Percentiles rank a stretch among this genome's conserved stretches.
Evolutionary conservation across 2,888 invertebrate genomes (phyloP).

Genomic region (Pterobdella sp.): DNA sequence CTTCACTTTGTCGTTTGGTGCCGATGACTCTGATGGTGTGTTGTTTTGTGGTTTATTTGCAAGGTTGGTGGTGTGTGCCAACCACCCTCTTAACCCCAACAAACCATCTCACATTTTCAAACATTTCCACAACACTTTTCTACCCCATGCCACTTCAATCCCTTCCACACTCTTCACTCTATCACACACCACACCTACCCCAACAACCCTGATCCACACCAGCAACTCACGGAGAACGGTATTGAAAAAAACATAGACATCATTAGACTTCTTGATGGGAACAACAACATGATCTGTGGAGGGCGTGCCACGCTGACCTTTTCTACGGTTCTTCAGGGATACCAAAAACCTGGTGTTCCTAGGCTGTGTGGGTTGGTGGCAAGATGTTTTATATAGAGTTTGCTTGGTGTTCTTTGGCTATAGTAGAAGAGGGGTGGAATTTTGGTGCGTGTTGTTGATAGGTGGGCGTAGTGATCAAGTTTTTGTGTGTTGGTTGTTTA

Average conservation of each 20-base stretch:
- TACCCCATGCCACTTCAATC: not conserved
- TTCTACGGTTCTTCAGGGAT: not conserved
- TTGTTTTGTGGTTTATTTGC: not conserved
- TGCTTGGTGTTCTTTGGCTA: no score
- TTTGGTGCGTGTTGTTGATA: not conserved
- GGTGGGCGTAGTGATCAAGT: not conserved
- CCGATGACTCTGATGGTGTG: not conserved
- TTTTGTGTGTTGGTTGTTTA: not conserved
- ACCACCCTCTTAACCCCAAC: not conserved
- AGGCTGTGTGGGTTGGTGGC: not conserved
- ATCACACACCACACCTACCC: not conserved
- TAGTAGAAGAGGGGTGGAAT: no score
- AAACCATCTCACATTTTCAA: not conserved
- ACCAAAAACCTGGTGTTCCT: not conserved
- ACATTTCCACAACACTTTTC: not conserved
- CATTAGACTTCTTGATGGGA: not conserved
- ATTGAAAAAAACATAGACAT: not conserved
- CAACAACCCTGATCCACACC: not conserved
- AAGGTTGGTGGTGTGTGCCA: not conserved
- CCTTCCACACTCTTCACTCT: not conserved
- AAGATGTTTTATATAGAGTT: no score
- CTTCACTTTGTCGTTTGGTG: not conserved
- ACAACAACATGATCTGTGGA: not conserved
- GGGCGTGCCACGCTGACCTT: not conserved
- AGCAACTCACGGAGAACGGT: not conserved